Conservation (phyloP, 2,888 invertebrate genomes). For the Luperina testacea region DNA sequence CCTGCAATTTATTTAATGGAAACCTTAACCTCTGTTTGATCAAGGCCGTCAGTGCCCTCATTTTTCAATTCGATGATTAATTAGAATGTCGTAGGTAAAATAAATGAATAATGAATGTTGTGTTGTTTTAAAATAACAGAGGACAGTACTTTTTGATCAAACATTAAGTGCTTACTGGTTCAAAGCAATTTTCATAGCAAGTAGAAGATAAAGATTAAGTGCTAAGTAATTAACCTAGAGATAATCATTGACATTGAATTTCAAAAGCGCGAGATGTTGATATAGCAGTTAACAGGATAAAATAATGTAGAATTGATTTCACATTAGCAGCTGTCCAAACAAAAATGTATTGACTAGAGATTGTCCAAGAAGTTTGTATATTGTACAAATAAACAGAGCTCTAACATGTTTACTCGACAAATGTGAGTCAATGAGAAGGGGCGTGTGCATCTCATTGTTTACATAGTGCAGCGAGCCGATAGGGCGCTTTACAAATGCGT, state of each 20-base stretch:
- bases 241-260: constrained; percentile 10
- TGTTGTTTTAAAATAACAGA: constrained; percentile 9
- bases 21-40: constrained; percentile 17
- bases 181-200: constrained; percentile 23
- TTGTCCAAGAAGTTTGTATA: constrained; percentile 19
- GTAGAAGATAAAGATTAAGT: constrained; percentile 11
- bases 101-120: too few relatives aligned
- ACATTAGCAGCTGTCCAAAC: constrained; percentile 4
- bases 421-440: constrained; percentile 70
- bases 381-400: constrained; percentile 15
- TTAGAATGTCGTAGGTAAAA: constrained; percentile 5
- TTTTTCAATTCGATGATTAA: constrained; percentile 36
- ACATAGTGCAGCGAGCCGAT: constrained; percentile 61
- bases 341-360: constrained; percentile 1
- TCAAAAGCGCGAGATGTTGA: background rate
- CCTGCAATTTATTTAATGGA: constrained; percentile 24
- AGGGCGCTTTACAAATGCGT: constrained; percentile 68
- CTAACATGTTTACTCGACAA: constrained; percentile 43
- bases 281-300: background rate
- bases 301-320: constrained; percentile 4
- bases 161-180: constrained; percentile 20
- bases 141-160: background rate
- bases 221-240: constrained; percentile 15
- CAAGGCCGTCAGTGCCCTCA: constrained; percentile 12
- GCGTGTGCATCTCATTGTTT: constrained; percentile 70